Evolutionary conservation across 1,140 invertebrate species (phyloP).

Genomic region (Antheraea pernyi): DNA sequence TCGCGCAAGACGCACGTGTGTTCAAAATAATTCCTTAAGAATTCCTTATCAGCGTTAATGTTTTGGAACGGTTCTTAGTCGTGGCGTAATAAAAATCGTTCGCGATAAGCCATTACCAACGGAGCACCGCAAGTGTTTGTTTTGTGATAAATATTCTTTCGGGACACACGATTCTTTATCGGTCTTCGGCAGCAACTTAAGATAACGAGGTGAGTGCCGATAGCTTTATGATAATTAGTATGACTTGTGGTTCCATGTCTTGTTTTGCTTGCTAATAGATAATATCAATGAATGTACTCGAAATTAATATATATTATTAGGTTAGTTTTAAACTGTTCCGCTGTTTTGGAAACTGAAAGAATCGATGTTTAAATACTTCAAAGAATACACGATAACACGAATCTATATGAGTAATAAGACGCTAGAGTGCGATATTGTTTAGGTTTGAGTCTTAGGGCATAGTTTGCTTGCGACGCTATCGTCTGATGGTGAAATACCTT

Average conservation of each 20-base stretch:
- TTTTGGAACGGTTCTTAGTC: conserved; percentile 21
- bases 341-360: neutral
- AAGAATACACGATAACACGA: too few species aligned
- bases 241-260: conserved; percentile 21
- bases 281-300: neutral
- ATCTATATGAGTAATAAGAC: too few species aligned
- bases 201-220: conserved; percentile 72
- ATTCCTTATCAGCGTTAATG: conserved; percentile 10
- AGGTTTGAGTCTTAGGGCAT: too few species aligned
- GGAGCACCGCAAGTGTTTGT: conserved; percentile 47
- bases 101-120: conserved; percentile 31
- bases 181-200: conserved; percentile 43
- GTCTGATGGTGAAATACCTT: too few species aligned
- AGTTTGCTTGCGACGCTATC: too few species aligned
- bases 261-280: conserved; percentile 9
- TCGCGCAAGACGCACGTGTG: neutral
- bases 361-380: too few species aligned
- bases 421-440: too few species aligned
- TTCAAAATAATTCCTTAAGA: neutral
- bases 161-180: conserved; percentile 39
- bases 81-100: conserved; percentile 37
- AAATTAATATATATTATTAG: neutral
- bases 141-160: conserved; percentile 44
- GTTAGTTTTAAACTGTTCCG: neutral
- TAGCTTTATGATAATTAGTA: conserved; percentile 68